phyloP scores from a whole-genome alignment of 2,113 vertebrate species.

The Poicephalus gulielmi region DNA sequence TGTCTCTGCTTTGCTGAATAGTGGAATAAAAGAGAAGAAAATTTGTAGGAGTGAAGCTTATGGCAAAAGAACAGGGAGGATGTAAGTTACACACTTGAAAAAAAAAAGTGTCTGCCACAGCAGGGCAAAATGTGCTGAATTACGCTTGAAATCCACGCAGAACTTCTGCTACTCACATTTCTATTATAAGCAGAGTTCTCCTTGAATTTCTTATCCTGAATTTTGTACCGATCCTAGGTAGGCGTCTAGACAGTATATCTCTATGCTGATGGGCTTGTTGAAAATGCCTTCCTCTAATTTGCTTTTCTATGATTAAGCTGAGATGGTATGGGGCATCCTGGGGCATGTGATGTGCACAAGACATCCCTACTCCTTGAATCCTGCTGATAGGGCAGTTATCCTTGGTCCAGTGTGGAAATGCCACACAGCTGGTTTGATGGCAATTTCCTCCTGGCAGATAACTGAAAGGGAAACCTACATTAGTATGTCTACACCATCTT shows the following conservation, averaged over 20 bases:
- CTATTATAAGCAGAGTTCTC: conserved; percentile 14
- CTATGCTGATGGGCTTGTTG: neutral
- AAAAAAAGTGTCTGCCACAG: conserved; percentile 5
- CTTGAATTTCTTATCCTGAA: conserved; percentile 4
- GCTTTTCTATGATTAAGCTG: neutral
- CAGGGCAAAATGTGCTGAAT: conserved; percentile 37
- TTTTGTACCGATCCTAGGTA: neutral
- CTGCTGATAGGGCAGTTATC: rapidly evolving
- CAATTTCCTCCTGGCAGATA: neutral
- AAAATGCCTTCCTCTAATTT: neutral
- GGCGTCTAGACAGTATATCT: conserved; percentile 1
- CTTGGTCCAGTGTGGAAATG: neutral
- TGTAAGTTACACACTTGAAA: neutral
- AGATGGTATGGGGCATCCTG: neutral
- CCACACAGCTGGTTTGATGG: rapidly evolving
- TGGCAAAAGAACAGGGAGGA: neutral
- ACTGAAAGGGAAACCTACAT: neutral
- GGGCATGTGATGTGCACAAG: rapidly evolving
- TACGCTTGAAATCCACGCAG: conserved; percentile 11
- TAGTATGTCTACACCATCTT: rapidly evolving
- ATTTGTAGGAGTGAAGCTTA: neutral
- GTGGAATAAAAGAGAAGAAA: neutral
- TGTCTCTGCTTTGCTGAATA: neutral
- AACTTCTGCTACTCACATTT: conserved; percentile 28
- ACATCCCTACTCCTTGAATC: neutral